Evolutionary conservation across 1,140 invertebrate species (phyloP).

Genomic region (Cheumatopsyche charites): DNA sequence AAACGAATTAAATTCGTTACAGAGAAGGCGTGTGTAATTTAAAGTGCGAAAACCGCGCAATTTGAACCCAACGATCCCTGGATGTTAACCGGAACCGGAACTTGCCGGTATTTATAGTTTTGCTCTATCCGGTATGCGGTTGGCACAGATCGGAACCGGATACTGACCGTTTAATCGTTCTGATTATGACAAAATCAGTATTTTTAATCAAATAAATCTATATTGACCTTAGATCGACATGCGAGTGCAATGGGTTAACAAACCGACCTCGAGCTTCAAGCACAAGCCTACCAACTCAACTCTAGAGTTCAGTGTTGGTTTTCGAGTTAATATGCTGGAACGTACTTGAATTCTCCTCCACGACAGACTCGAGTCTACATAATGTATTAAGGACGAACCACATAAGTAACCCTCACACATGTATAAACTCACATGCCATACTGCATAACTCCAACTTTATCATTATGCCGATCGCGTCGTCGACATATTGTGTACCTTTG

Average conservation of each 20-base stretch:
- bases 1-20: slow-evolving; percentile 18
- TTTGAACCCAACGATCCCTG: not conserved
- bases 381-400: slow-evolving; percentile 21
- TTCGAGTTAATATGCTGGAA: slow-evolving; percentile 22
- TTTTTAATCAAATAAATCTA: too few relatives aligned
- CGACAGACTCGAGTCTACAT: not conserved
- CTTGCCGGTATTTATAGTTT: slow-evolving; percentile 7
- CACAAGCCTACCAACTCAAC: not conserved
- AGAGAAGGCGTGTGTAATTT: slow-evolving; percentile 6
- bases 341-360: not conserved
- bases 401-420: not conserved
- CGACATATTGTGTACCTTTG: slow-evolving; percentile 2
- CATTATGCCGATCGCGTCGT: slow-evolving; percentile 14
- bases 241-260: too few relatives aligned
- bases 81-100: not conserved
- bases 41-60: slow-evolving; percentile 11
- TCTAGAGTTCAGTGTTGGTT: slow-evolving; percentile 17
- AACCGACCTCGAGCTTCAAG: too few relatives aligned
- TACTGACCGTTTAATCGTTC: slow-evolving; percentile 1
- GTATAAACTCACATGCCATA: not conserved
- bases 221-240: too few relatives aligned
- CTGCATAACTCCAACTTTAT: not conserved
- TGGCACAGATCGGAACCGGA: not conserved
- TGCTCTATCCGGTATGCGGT: slow-evolving; percentile 2
- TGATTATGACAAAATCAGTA: too few relatives aligned